Conservation (phyloP, 2,113 vertebrate genomes). For the Tamias sibiricus region DNA sequence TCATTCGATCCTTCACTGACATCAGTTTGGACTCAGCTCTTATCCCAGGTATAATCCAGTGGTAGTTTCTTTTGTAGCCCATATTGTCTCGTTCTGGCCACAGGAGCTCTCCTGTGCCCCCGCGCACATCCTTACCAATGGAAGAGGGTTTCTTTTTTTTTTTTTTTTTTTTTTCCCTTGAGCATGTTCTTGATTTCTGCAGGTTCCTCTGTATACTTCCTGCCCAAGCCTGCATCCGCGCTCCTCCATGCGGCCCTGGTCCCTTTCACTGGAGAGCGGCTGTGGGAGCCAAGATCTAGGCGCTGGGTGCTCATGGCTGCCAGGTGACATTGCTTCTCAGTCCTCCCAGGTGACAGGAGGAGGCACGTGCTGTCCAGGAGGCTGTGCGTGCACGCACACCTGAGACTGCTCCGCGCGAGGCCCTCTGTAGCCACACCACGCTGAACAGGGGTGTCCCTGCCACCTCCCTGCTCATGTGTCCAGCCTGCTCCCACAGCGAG, state of each 20-base stretch:
- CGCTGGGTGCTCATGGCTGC: rapidly evolving
- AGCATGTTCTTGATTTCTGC: neutral
- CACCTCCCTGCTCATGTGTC: neutral
- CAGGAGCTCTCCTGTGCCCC: neutral
- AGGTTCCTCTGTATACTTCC: neutral
- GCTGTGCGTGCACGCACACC: rapidly evolving
- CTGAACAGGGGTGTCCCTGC: neutral
- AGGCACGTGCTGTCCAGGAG: neutral
- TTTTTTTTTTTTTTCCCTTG: neutral
- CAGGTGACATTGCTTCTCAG: too few relatives aligned
- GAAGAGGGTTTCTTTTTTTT: neutral
- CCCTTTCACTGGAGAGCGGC: neutral
- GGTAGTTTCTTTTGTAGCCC: neutral
- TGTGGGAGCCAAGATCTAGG: neutral
- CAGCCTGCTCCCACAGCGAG: neutral
- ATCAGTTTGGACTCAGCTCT: neutral
- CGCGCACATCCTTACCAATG: too few relatives aligned
- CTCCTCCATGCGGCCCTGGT: neutral
- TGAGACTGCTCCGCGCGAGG: rapidly evolving
- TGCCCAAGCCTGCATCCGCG: neutral
- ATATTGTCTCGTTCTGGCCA: neutral
- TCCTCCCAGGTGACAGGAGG: neutral
- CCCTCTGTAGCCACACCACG: neutral
- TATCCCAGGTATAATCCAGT: neutral
- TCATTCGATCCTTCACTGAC: neutral